Conservation (phyloP, 2,113 vertebrate species). For the Pongo abelii region DNA sequence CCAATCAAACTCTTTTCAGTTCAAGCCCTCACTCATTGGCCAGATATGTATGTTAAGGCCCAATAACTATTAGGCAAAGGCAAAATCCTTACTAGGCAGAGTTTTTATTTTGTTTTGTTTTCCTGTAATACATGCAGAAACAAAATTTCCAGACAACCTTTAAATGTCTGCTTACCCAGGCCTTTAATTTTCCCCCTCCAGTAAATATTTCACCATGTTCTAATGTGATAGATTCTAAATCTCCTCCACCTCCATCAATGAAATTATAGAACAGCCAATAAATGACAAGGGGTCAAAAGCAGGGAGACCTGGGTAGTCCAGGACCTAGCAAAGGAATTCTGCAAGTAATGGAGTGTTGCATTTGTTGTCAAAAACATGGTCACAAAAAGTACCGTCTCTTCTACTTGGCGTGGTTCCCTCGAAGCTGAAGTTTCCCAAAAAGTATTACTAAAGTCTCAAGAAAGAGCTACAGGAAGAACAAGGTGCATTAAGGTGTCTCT, state of each 20-base stretch:
- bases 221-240: conserved; percentile 9
- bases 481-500: conserved; percentile 19
- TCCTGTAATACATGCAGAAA: not conserved
- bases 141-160: not conserved
- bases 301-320: not conserved
- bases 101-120: conserved; percentile 26
- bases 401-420: conserved; percentile 48
- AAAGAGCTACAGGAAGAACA: conserved; percentile 42
- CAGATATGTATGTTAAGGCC: not conserved
- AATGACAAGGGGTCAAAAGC: not conserved
- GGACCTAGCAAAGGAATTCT: conserved; percentile 5
- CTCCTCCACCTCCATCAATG: not conserved
- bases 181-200: conserved; percentile 3
- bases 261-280: not conserved
- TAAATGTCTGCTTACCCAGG: conserved; percentile 17
- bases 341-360: not conserved
- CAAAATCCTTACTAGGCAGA: not conserved
- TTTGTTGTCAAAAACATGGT: conserved; percentile 47
- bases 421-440: conserved; percentile 51
- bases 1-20: not conserved
- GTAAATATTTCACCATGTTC: not conserved
- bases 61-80: not conserved
- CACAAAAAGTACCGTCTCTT: conserved; percentile 47
- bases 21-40: not conserved
- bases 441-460: conserved; percentile 55